Percentiles rank a stretch among this genome's conserved stretches.
These are phyloP conservation scores for Melanerpes formicivorus DNA, from an alignment of 2,113 vertebrate genomes.

Conservation along the genomic window DNA sequence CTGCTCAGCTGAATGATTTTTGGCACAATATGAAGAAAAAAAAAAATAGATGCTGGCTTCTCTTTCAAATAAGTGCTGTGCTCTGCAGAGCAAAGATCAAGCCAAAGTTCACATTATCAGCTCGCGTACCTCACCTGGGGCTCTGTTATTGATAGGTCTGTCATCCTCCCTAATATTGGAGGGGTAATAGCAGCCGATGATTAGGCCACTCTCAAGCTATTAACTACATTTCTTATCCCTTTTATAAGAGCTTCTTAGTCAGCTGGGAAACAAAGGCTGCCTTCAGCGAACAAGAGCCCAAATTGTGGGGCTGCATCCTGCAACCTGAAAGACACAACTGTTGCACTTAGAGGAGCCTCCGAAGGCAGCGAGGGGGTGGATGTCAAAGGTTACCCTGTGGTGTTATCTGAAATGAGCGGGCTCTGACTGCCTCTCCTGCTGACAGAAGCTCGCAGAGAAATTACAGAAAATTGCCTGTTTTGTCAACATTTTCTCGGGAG, in stretches of 20 bases:
- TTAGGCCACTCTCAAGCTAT: constrained; percentile 91
- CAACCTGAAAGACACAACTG: constrained; percentile 92
- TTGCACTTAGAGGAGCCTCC: constrained; percentile 80
- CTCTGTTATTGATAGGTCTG: constrained; percentile 95
- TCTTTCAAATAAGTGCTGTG: constrained; percentile 84
- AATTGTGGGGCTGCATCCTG: constrained; percentile 78
- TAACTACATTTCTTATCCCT: constrained; percentile 92
- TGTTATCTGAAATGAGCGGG: constrained; percentile 86
- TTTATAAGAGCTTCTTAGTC: constrained; percentile 81
- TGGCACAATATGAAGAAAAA: constrained; percentile 82
- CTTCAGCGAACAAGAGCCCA: constrained; percentile 73
- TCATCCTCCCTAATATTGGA: constrained; percentile 93
- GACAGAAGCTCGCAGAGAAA: constrained; percentile 85
- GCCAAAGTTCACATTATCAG: constrained; percentile 79
- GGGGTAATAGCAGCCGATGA: constrained; percentile 90
- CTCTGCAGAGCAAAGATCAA: constrained; percentile 90
- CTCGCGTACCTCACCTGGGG: constrained; percentile 72
- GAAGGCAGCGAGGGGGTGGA: constrained; percentile 74
- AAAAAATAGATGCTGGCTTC: constrained; percentile 80
- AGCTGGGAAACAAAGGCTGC: constrained; percentile 85
- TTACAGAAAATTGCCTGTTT: constrained; percentile 96
- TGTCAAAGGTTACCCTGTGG: constrained; percentile 86
- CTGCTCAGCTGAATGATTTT: constrained; percentile 84
- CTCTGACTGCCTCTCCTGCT: constrained; percentile 83
- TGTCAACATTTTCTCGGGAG: constrained; percentile 94